Conservation (phyloP, 1,140 invertebrate genomes). For the Pseudobourletiella spinata region DNA sequence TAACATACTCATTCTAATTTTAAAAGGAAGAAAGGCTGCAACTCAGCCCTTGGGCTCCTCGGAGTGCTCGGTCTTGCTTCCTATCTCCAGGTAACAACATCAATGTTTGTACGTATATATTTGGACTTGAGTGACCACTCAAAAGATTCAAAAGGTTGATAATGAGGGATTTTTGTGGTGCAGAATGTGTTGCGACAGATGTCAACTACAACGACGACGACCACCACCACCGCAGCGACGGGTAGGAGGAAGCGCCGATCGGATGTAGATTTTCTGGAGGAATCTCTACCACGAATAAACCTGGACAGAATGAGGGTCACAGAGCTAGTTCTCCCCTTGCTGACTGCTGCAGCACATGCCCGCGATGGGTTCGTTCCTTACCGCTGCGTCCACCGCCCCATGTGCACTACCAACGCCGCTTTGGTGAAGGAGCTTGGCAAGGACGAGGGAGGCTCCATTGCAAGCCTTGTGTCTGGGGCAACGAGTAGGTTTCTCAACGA, state of each 20-base stretch:
- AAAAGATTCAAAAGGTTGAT: too few species aligned
- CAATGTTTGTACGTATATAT: too few species aligned
- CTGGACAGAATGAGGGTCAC: neutral
- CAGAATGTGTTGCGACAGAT: too few species aligned
- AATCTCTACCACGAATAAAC: neutral
- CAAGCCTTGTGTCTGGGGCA: neutral
- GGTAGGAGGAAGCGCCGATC: neutral
- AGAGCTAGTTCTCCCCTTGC: neutral
- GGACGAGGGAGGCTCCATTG: slow-evolving; percentile 12
- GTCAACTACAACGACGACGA: slow-evolving; percentile 3
- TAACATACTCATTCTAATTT: neutral
- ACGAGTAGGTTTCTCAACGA: neutral
- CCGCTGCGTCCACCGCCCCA: slow-evolving; percentile 5
- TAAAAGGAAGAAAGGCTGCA: slow-evolving; percentile 17
- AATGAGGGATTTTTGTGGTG: too few species aligned
- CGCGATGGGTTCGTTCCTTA: slow-evolving; percentile 18
- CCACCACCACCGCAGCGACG: neutral
- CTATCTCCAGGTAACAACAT: slow-evolving; percentile 28
- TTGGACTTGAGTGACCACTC: too few species aligned
- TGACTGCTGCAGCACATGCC: slow-evolving; percentile 20
- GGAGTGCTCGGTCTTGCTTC: slow-evolving; percentile 27
- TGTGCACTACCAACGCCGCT: slow-evolving; percentile 12
- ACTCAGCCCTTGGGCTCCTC: slow-evolving; percentile 21
- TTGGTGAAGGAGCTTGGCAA: slow-evolving; percentile 14
- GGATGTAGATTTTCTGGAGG: neutral